phyloP scores from a whole-genome alignment of 2,888 invertebrate species.

The Torymus aiolomorphi region DNA sequence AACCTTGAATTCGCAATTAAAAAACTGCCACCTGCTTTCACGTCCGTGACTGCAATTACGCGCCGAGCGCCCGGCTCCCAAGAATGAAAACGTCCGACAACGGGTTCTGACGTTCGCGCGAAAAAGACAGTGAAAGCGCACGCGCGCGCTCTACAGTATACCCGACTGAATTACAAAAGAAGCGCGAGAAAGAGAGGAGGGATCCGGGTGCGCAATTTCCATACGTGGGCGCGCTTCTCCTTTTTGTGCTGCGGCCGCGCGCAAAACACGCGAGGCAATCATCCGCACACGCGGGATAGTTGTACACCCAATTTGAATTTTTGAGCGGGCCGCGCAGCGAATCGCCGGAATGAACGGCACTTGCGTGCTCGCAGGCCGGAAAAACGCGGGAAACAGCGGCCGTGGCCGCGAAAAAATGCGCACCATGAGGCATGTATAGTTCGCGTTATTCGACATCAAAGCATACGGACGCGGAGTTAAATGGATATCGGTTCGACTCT shows the following conservation, averaged over 20 bases:
- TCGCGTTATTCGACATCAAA: slow-evolving; percentile 48
- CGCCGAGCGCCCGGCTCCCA: background rate
- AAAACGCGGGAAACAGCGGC: background rate
- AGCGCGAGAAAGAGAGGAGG: too few relatives aligned
- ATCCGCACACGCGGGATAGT: slow-evolving; percentile 6
- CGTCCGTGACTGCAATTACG: slow-evolving; percentile 1
- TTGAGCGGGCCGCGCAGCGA: slow-evolving; percentile 6
- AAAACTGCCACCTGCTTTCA: slow-evolving; percentile 1
- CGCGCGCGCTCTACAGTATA: too few relatives aligned
- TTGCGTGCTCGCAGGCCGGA: background rate
- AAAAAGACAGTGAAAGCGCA: background rate
- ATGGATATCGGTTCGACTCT: slow-evolving; percentile 41
- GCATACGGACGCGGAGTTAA: slow-evolving; percentile 35
- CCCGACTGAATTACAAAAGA: slow-evolving; percentile 19
- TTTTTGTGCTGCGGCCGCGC: background rate
- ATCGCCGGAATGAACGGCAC: slow-evolving; percentile 2
- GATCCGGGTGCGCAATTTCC: background rate
- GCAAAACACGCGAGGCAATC: slow-evolving; percentile 38
- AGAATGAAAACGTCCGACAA: background rate
- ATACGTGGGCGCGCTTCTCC: background rate
- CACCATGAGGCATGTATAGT: too few relatives aligned
- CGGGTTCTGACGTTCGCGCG: background rate
- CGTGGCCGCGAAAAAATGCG: slow-evolving; percentile 14
- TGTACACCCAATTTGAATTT: slow-evolving; percentile 49
- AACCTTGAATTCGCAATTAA: slow-evolving; percentile 13